Base-by-base conservation (phyloP, 2,888 invertebrate species). In the Lycia hirtaria region DNA sequence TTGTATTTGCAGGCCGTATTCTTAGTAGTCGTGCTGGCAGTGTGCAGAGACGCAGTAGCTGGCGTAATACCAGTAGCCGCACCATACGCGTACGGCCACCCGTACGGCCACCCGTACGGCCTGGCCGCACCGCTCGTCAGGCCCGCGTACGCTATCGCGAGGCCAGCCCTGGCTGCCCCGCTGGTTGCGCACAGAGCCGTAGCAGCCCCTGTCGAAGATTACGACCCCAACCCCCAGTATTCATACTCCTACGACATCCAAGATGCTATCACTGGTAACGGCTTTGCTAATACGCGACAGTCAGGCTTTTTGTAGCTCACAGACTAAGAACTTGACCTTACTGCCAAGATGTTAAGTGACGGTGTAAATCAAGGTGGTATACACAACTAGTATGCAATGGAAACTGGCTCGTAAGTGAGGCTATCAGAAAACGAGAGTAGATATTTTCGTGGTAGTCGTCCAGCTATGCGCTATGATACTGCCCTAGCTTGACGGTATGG, bases 181-280 rank as follows among this genome's bases (percentile, higher is more conserved):
- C 19, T 65, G 0, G 66, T 52, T 0, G 64, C 64, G 17, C 64
- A 67, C n/a, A 52, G 51, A 0, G 84, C 90, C 0, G 81, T 93
- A 0, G 85, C 82, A 0, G 83, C 88, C 1, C 87, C 91, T 0
- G 92, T 93, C 6, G 93, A 93, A 14, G 93, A 93, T 35, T 93
- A 93, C 75, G 94, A 94, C 69, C 93, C 94, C 2, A 93, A 93
- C 73, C 95, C 95, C 5, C 94, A 94, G 78, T 95, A 95, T 75
- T 93, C 94, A 22, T 95, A 93, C 80, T 94, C 94, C 32, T 95
- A 95, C 75, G 94, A 94, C 68, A 94, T 95, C 61, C 94, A 95
- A 74, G 95, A 95, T 78, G 92, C 93, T 45, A 72, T 95, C 19
- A 95, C 95, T 64, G 95, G 95, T 76, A 85, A 93, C 5, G 20